These are phyloP conservation scores for Limnephilus rhombicus DNA, from an alignment of 2,888 invertebrate species.

Conservation along the genomic window DNA sequence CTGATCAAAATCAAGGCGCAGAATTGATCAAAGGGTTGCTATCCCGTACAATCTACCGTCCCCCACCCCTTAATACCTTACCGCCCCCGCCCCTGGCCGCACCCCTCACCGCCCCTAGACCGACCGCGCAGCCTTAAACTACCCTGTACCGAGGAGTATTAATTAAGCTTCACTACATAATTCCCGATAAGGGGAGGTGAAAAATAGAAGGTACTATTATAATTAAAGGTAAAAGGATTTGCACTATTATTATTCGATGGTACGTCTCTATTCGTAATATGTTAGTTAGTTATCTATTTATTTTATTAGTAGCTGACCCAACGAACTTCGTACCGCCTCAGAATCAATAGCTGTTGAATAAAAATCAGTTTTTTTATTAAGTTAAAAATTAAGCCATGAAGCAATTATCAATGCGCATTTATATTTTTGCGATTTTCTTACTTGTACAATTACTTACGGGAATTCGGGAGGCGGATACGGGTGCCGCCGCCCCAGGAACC, in stretches of 20 bases:
- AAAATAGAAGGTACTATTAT: background rate
- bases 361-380: no score
- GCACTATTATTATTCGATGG: background rate
- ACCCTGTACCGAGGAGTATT: background rate
- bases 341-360: no score
- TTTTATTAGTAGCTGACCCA: no score
- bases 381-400: no score
- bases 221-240: background rate
- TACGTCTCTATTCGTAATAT: background rate
- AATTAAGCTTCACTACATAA: background rate
- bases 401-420: no score
- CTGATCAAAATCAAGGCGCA: slow-evolving; percentile 6
- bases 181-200: background rate
- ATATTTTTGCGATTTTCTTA: no score
- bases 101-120: background rate
- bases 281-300: background rate
- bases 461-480: no score
- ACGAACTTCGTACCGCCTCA: no score
- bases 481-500: no score
- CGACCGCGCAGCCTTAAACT: background rate
- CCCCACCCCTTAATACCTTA: background rate
- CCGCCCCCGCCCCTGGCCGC: background rate
- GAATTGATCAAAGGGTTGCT: slow-evolving; percentile 23
- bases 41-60: background rate
- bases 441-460: no score